Conservation (phyloP, 2,888 invertebrate genomes). For the Hydriomena furcata region DNA sequence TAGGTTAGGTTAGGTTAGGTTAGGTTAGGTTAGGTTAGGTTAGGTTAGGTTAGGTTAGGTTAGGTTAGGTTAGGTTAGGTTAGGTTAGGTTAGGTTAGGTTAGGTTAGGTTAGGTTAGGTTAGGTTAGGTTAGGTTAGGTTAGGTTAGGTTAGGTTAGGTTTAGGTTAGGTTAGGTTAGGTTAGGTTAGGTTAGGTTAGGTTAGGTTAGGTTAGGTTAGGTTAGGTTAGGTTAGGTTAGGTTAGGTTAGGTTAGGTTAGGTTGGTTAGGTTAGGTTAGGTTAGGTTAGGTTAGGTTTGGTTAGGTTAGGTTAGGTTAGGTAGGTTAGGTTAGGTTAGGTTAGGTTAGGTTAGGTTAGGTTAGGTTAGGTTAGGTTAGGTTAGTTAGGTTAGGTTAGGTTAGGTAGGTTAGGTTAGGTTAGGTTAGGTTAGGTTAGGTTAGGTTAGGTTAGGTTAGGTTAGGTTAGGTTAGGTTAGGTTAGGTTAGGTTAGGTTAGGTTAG, state of each 20-base stretch:
- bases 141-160: slow-evolving; percentile 38
- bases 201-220: slow-evolving; percentile 20
- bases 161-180: slow-evolving; percentile 40
- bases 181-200: slow-evolving; percentile 37
- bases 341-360: slow-evolving; percentile 34
- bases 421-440: slow-evolving; percentile 22
- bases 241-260: slow-evolving; percentile 24
- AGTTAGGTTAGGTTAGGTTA: slow-evolving; percentile 24
- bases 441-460: slow-evolving; percentile 27
- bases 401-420: slow-evolving; percentile 21
- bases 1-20: slow-evolving; percentile 31
- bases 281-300: slow-evolving; percentile 24
- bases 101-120: slow-evolving; percentile 30
- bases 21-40: slow-evolving; percentile 34
- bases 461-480: slow-evolving; percentile 31
- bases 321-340: slow-evolving; percentile 36
- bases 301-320: slow-evolving; percentile 32
- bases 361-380: slow-evolving; percentile 24
- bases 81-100: slow-evolving; percentile 20
- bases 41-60: slow-evolving; percentile 33
- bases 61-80: slow-evolving; percentile 25
- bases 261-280: slow-evolving; percentile 17
- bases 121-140: slow-evolving; percentile 33
- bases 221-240: slow-evolving; percentile 27
- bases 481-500: slow-evolving; percentile 37